Conservation (phyloP, 2,113 vertebrate species). For the Thamnaconus septentrionalis region DNA sequence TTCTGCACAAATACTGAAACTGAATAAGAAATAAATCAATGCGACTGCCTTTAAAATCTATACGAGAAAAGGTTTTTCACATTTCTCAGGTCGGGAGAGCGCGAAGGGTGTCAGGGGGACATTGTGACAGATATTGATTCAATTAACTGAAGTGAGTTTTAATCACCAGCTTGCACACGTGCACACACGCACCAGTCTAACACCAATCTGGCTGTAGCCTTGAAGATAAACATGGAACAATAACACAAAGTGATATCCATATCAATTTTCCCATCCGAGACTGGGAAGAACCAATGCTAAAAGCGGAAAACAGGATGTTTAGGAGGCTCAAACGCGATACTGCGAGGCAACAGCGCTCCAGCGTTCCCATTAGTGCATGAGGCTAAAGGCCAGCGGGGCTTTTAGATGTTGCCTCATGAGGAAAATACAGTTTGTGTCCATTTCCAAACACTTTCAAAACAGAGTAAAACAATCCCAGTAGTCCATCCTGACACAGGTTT, state of each 20-base stretch:
- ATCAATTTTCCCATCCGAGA: slow-evolving; percentile 4
- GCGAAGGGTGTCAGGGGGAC: slow-evolving; percentile 16
- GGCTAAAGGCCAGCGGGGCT: slow-evolving; percentile 32
- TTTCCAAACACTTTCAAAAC: slow-evolving; percentile 67
- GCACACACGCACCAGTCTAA: not conserved
- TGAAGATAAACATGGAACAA: too few species aligned
- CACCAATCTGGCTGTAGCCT: not conserved
- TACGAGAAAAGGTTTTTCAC: too few species aligned
- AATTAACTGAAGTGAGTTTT: not conserved
- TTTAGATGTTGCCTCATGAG: slow-evolving; percentile 35
- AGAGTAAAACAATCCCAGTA: slow-evolving; percentile 47
- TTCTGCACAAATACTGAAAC: too few species aligned
- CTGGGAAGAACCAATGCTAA: not conserved
- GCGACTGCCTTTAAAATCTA: too few species aligned
- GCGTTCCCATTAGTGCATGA: slow-evolving; percentile 39
- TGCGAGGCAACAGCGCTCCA: slow-evolving; percentile 15
- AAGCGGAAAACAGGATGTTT: slow-evolving; percentile 30
- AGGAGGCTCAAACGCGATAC: slow-evolving; percentile 15
- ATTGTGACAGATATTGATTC: slow-evolving; percentile 24
- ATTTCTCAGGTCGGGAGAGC: slow-evolving; percentile 15
- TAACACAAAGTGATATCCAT: not conserved
- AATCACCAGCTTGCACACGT: not conserved
- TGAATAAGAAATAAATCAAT: too few species aligned
- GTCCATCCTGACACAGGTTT: slow-evolving; percentile 56
- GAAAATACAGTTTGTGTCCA: slow-evolving; percentile 65